A percentile compares a stretch with the other conserved stretches of the same genome.
Conservation (phyloP, 2,888 invertebrate species). For the Drosophila merina region DNA sequence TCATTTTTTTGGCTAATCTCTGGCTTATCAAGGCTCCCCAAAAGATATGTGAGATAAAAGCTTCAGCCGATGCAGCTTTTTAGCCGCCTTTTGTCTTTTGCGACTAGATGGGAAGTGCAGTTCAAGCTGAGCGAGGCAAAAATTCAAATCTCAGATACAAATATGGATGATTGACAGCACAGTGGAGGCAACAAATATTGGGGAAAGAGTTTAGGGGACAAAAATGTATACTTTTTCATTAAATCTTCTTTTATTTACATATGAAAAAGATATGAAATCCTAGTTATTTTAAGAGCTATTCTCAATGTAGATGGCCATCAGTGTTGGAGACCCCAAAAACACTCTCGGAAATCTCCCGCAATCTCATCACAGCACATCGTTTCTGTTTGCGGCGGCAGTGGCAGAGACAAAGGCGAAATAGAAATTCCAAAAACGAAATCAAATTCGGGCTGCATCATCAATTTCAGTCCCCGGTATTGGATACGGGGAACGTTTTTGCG, state of each 20-base stretch:
- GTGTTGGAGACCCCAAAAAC: slow-evolving; percentile 25
- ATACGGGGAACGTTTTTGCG: slow-evolving; percentile 11
- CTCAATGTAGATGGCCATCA: slow-evolving; percentile 25
- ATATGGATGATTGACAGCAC: slow-evolving; percentile 36
- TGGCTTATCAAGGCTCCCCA: not conserved
- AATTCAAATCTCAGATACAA: slow-evolving; percentile 19
- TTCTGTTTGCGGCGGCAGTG: slow-evolving; percentile 14
- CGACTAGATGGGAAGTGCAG: slow-evolving; percentile 48
- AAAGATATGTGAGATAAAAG: not conserved
- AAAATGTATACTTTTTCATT: too few species aligned
- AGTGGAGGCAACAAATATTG: slow-evolving; percentile 38
- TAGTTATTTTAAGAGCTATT: not conserved
- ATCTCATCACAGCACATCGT: slow-evolving; percentile 33
- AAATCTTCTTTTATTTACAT: too few species aligned
- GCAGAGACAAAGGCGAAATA: slow-evolving; percentile 38
- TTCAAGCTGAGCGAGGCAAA: slow-evolving; percentile 36
- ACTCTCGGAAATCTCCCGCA: slow-evolving; percentile 11
- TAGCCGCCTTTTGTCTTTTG: slow-evolving; percentile 42
- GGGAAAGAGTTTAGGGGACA: not conserved
- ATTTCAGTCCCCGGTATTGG: slow-evolving; percentile 54
- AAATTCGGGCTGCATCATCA: slow-evolving; percentile 65
- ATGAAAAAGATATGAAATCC: not conserved
- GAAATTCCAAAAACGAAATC: slow-evolving; percentile 47
- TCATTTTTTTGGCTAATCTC: slow-evolving; percentile 18
- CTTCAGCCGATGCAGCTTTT: slow-evolving; percentile 15